phyloP scores from a whole-genome alignment of 1,140 invertebrate species.

The Aphidius ervi region DNA sequence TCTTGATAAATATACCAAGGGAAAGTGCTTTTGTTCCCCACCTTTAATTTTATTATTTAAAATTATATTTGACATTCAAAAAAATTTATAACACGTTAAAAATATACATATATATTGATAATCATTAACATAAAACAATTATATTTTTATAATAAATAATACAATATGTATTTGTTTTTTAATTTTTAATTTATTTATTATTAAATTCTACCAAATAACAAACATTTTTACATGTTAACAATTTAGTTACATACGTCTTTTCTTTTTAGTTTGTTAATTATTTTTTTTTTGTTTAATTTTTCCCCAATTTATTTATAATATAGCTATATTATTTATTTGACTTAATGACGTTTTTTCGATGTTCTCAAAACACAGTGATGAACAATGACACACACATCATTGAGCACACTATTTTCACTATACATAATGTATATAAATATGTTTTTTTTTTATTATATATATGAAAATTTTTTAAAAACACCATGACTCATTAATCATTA shows the following conservation, averaged over 20 bases:
- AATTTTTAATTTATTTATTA: conserved; percentile 15
- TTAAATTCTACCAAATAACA: conserved; percentile 16
- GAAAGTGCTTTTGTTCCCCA: conserved; percentile 48
- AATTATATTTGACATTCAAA: not conserved
- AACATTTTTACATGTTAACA: not conserved
- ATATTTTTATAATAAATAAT: too few relatives aligned
- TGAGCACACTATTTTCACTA: too few relatives aligned
- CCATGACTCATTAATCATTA: not conserved
- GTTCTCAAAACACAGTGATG: too few relatives aligned
- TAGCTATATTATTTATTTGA: too few relatives aligned
- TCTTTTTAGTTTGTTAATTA: not conserved
- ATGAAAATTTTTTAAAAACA: not conserved
- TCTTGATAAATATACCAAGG: conserved; percentile 36
- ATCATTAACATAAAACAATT: too few relatives aligned
- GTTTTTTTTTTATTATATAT: too few relatives aligned
- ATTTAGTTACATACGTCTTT: conserved; percentile 17
- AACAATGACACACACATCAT: too few relatives aligned
- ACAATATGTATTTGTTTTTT: not conserved
- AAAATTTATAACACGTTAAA: too few relatives aligned
- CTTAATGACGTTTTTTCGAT: too few relatives aligned
- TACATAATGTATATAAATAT: too few relatives aligned
- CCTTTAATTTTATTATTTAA: conserved; percentile 9
- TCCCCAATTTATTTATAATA: too few relatives aligned
- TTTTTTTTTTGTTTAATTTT: not conserved
- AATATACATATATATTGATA: too few relatives aligned